Conservation (phyloP, 2,888 invertebrate genomes). For the Stegana nigrithorax region DNA sequence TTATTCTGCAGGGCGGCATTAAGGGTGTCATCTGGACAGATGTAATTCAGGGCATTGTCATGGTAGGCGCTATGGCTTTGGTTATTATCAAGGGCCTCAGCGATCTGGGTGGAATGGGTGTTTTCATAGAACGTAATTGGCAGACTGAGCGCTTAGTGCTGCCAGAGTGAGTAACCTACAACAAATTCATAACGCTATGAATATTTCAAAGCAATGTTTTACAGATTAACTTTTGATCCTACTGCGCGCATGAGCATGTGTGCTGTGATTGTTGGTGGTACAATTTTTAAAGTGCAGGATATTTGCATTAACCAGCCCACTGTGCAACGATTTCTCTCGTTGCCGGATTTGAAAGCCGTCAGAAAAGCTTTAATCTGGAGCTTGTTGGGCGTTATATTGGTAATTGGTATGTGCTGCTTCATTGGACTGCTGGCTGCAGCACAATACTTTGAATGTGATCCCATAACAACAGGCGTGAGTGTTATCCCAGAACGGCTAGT, state of each 20-base stretch:
- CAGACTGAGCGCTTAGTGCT: slow-evolving; percentile 77
- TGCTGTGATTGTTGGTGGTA: slow-evolving; percentile 80
- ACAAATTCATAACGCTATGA: no score
- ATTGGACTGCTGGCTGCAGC: slow-evolving; percentile 81
- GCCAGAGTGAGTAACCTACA: slow-evolving; percentile 74
- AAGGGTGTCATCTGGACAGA: slow-evolving; percentile 87
- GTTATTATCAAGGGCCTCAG: slow-evolving; percentile 79
- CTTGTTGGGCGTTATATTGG: slow-evolving; percentile 72
- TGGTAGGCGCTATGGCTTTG: slow-evolving; percentile 79
- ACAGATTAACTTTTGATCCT: slow-evolving; percentile 81
- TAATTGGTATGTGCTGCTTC: slow-evolving; percentile 76
- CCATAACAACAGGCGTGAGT: slow-evolving; percentile 73
- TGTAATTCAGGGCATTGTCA: slow-evolving; percentile 80
- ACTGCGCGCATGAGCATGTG: slow-evolving; percentile 82
- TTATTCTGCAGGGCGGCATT: slow-evolving; percentile 74
- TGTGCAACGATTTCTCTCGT: slow-evolving; percentile 83
- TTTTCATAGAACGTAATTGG: slow-evolving; percentile 75
- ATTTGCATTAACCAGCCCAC: slow-evolving; percentile 84
- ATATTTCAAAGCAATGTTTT: no score
- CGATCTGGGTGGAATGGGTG: slow-evolving; percentile 76
- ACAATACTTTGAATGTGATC: slow-evolving; percentile 80
- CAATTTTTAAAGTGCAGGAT: slow-evolving; percentile 79
- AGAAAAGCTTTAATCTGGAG: slow-evolving; percentile 77
- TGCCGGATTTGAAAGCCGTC: slow-evolving; percentile 77
- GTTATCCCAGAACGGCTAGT: no score